Base-by-base conservation (phyloP, 1,140 invertebrate genomes). In the Philotrypesis tridentata region DNA sequence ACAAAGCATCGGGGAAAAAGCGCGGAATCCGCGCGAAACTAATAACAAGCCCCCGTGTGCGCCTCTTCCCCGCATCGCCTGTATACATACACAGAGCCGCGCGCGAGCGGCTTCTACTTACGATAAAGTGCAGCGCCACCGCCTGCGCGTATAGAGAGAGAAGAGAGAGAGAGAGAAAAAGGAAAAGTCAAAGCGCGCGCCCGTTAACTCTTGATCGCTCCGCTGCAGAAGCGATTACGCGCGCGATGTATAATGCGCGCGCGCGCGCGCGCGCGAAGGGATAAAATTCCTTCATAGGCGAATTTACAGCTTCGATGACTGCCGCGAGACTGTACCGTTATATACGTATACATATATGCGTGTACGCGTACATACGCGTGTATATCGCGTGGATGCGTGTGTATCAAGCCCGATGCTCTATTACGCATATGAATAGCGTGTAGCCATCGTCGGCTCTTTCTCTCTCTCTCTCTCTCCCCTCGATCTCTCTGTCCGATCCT, bases 211-310 rank as follows among this genome's bases (percentile, higher is more conserved):
- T 33, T 73, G 25, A 27, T 67, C 21, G 31, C 4, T 27, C 1
- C n/a, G n/a, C n/a, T n/a, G 65, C 6, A 65, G 4, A 23, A 23
- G 33, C 23, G 37, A 70, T 55, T 31, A 21, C 65, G n/a, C 29
- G 17, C 65, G n/a, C 29, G 17, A n/a, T 25, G 25, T 60, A 80
- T 61, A 55, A 73, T 77, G 33, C 43, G 60, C 14, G n/a, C n/a
- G n/a, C n/a, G n/a, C n/a, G n/a, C n/a, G n/a, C n/a, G n/a, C n/a
- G n/a, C 48, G 40, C 76, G 33, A 31, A 63, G 23, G 48, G 72
- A 67, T 75, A 68, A 80, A 80, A 74, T 80, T 68, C 79, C 63
- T n/a, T 74, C 37, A 80, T 75, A 70, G 72, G 48, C 79, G 63
- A 80, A 74, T 80, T 80, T 43, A 68, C 61, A 31, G 23, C 77